phyloP scores from a whole-genome alignment of 2,797 vertebrate species.

The Nannoperca obscura region DNA sequence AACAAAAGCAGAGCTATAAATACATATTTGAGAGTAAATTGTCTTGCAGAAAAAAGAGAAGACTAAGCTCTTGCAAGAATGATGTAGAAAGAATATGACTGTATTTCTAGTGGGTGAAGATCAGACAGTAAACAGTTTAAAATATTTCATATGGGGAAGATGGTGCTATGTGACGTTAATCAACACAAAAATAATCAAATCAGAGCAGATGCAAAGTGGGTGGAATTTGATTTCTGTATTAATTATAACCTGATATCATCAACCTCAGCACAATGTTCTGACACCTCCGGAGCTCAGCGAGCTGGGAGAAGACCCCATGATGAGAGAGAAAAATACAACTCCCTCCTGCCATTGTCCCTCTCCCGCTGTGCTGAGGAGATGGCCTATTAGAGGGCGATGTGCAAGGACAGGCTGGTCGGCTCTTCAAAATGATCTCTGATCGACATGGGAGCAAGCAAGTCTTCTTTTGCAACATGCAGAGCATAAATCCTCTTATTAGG shows the following conservation, averaged over 20 bases:
- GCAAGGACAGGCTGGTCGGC: conserved; percentile 22
- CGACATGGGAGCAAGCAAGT: conserved; percentile 37
- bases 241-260: conserved; percentile 82
- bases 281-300: conserved; percentile 69
- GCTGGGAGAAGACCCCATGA: conserved; percentile 75
- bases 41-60: conserved; percentile 11
- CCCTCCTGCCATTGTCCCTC: conserved; percentile 62
- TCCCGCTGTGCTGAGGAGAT: conserved; percentile 73
- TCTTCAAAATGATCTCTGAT: conserved; percentile 57
- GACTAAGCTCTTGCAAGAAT: neutral
- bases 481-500: conserved; percentile 16
- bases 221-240: conserved; percentile 82
- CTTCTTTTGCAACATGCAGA: conserved; percentile 14
- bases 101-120: conserved; percentile 29
- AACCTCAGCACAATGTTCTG: conserved; percentile 69
- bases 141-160: conserved; percentile 42
- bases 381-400: conserved; percentile 59
- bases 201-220: conserved; percentile 74
- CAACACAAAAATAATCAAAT: conserved; percentile 78
- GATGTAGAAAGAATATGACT: conserved; percentile 8
- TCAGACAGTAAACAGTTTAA: conserved; percentile 46
- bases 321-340: conserved; percentile 78
- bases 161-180: conserved; percentile 69
- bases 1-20: neutral
- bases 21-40: conserved; percentile 10